Conservation (phyloP, 2,888 invertebrate genomes). For the Eurois occulta region DNA sequence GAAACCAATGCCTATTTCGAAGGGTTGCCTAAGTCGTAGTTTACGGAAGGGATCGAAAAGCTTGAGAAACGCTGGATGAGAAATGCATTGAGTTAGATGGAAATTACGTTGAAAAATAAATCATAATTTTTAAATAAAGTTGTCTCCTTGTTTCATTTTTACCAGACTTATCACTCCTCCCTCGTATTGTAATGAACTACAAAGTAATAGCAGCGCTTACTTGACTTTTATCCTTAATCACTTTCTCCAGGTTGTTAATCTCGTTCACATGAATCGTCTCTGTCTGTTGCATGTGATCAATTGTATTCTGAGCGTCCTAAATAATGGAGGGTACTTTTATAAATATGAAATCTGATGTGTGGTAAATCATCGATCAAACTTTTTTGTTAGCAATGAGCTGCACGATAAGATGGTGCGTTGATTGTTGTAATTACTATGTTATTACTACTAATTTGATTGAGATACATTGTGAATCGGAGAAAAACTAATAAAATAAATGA, state of each 20-base stretch:
- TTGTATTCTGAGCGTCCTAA: slow-evolving; percentile 31
- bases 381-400: not conserved
- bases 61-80: too few species aligned
- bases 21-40: too few species aligned
- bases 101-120: too few species aligned
- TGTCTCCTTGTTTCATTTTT: too few species aligned
- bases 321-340: not conserved
- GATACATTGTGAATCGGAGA: not conserved
- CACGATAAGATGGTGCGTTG: not conserved
- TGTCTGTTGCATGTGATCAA: slow-evolving; percentile 32
- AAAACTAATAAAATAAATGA: not conserved
- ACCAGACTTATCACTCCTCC: too few species aligned
- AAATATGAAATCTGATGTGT: not conserved
- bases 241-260: slow-evolving; percentile 33
- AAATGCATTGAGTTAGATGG: too few species aligned
- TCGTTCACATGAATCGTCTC: slow-evolving; percentile 8
- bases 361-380: not conserved
- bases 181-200: not conserved
- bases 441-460: too few species aligned
- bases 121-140: too few species aligned
- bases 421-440: not conserved
- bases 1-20: too few species aligned
- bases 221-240: slow-evolving; percentile 41
- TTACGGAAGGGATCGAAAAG: too few species aligned
- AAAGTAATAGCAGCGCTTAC: slow-evolving; percentile 33